phyloP scores from a whole-genome alignment of 2,888 invertebrate genomes.

The Xylota segnis region DNA sequence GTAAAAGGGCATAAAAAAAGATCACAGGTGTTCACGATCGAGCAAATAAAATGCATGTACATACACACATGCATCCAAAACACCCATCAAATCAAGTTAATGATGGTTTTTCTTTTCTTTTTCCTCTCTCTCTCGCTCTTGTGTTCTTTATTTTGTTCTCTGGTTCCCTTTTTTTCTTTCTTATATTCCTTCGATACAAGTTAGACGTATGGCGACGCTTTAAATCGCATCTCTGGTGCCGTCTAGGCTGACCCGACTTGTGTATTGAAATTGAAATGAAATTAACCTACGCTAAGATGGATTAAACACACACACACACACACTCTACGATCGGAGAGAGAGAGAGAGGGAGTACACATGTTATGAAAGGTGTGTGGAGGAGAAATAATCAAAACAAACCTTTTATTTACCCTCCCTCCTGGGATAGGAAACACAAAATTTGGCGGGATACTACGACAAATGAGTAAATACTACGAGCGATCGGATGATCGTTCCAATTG shows the following conservation, averaged over 20 bases:
- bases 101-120: conserved; percentile 54
- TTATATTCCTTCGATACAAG: conserved; percentile 42
- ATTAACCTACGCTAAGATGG: conserved; percentile 54
- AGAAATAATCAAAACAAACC: conserved; percentile 76
- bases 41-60: conserved; percentile 73
- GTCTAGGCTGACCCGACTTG: conserved; percentile 76
- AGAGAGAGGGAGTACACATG: conserved; percentile 22
- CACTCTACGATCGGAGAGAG: background rate
- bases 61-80: conserved; percentile 60
- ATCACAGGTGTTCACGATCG: conserved; percentile 80
- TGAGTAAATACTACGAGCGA: conserved; percentile 16
- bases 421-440: conserved; percentile 39
- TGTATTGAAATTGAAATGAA: conserved; percentile 75
- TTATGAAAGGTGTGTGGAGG: conserved; percentile 74
- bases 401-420: conserved; percentile 37
- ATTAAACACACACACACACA: conserved; percentile 38
- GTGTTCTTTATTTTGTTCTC: conserved; percentile 28
- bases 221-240: conserved; percentile 77
- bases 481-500: conserved; percentile 9
- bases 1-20: conserved; percentile 78
- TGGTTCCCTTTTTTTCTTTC: background rate
- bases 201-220: conserved; percentile 74
- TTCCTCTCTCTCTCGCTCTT: background rate
- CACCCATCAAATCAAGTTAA: conserved; percentile 77
- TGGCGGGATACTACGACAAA: conserved; percentile 65